These are phyloP conservation scores for Merluccius polli DNA, from an alignment of 2,797 vertebrate species.

Conservation along the genomic window DNA sequence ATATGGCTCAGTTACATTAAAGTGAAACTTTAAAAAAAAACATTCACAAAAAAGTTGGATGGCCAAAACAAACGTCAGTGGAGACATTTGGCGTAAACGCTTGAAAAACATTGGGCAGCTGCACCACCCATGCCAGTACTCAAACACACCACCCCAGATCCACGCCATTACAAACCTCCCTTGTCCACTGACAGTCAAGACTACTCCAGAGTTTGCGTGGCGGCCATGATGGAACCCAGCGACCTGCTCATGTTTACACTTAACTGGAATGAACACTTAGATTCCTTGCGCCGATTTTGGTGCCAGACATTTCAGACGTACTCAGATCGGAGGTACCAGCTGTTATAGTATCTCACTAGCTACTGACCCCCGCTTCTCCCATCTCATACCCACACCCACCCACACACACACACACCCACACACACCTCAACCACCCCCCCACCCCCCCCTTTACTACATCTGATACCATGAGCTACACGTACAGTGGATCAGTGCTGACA, in stretches of 20 bases:
- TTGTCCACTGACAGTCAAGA: background rate
- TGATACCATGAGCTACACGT: constrained; percentile 57
- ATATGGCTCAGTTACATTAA: constrained; percentile 51
- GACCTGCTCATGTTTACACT: constrained; percentile 46
- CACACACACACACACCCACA: constrained; percentile 31
- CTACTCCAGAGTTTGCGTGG: background rate
- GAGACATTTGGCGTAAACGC: background rate
- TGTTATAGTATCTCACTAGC: constrained; percentile 61
- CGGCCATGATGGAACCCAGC: constrained; percentile 34
- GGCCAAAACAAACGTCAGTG: constrained; percentile 25
- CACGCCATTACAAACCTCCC: background rate
- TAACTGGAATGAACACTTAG: constrained; percentile 40
- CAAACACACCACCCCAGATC: background rate
- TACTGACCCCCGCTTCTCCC: constrained; percentile 38
- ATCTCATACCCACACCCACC: constrained; percentile 25
- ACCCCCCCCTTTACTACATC: constrained; percentile 43
- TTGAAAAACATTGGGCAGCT: background rate
- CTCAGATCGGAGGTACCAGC: constrained; percentile 58
- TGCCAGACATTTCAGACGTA: constrained; percentile 54
- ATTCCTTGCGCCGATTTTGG: constrained; percentile 37
- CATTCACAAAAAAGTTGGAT: constrained; percentile 12
- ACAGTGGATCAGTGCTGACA: constrained; percentile 58
- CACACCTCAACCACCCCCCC: constrained; percentile 16
- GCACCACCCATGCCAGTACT: background rate
- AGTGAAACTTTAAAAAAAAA: constrained; percentile 36